phyloP scores from a whole-genome alignment of 92 coral and sea anemone genomes.

The Meandrina meandrites region DNA sequence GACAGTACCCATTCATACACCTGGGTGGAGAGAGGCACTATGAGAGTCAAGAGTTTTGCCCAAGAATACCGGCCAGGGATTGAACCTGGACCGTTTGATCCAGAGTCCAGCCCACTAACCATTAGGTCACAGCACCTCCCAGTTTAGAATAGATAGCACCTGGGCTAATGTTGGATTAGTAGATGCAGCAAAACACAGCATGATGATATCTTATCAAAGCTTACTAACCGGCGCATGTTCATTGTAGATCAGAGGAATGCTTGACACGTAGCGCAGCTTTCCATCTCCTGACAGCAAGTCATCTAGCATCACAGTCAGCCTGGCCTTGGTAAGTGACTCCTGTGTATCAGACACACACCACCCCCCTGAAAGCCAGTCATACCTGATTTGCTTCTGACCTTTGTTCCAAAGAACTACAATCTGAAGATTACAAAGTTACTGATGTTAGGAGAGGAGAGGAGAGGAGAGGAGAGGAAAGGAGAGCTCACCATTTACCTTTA shows the following conservation, averaged over 20 bases:
- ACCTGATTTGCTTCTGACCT: conserved; percentile 75
- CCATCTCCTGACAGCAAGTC: conserved; percentile 70
- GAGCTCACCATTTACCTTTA: conserved; percentile 32
- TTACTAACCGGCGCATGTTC: conserved; percentile 88
- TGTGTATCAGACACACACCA: conserved; percentile 72
- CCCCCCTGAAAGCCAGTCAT: conserved; percentile 89
- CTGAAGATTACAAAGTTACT: conserved; percentile 28
- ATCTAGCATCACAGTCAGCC: conserved; percentile 61
- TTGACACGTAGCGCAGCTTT: conserved; percentile 57
- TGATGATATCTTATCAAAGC: neutral
- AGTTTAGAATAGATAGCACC: too few species aligned
- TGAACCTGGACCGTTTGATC: too few species aligned
- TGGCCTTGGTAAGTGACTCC: conserved; percentile 52
- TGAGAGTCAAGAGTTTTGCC: too few species aligned
- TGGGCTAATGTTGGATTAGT: too few species aligned
- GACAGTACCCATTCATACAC: too few species aligned
- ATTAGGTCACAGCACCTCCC: too few species aligned
- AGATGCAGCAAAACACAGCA: too few species aligned
- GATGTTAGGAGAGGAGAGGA: neutral
- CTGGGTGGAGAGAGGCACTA: too few species aligned
- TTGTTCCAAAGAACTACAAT: conserved; percentile 89
- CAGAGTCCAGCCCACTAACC: too few species aligned
- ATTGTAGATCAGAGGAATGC: conserved; percentile 68
- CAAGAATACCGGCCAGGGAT: too few species aligned
- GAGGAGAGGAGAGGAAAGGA: neutral